Evolutionary conservation across 2,797 vertebrate species (phyloP).

Genomic region (Myotis planiceps): DNA sequence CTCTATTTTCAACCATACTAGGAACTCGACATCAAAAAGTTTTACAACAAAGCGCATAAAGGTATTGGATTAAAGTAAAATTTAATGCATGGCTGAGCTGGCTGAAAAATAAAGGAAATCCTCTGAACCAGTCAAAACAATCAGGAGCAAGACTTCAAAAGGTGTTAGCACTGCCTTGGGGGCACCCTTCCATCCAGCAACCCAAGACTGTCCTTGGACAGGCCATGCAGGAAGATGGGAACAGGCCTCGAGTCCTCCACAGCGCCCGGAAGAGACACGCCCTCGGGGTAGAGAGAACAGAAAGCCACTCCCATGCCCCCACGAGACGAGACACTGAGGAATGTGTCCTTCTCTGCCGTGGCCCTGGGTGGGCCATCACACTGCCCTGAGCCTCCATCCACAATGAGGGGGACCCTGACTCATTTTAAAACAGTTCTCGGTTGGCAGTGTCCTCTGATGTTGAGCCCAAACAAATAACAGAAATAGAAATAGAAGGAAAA

Average conservation of each 20-base stretch:
- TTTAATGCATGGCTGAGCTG: not conserved
- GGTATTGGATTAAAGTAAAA: not conserved
- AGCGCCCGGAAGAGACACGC: not conserved
- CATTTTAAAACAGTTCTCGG: not conserved
- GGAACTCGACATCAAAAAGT: not conserved
- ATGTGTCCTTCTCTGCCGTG: no score
- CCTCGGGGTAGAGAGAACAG: not conserved
- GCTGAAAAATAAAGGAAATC: constrained; percentile 47
- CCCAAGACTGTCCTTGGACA: not conserved
- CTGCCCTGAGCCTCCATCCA: not conserved
- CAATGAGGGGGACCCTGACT: not conserved
- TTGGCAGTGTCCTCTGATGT: not conserved
- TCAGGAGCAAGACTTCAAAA: not conserved
- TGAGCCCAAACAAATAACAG: not conserved
- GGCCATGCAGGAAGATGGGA: not conserved
- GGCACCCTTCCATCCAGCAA: not conserved
- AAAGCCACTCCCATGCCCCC: not conserved
- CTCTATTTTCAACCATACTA: not conserved
- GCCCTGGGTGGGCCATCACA: not conserved
- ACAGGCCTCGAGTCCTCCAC: not conserved
- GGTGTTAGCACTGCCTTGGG: not conserved
- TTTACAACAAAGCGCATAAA: not conserved
- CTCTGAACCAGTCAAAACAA: constrained; percentile 24
- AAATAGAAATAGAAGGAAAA: not conserved
- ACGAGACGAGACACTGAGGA: not conserved